A percentile compares a stretch with the other conserved stretches of the same genome.
Conservation (phyloP, 35 echinoderm and acorn worm species). For the Lytechinus pictus region DNA sequence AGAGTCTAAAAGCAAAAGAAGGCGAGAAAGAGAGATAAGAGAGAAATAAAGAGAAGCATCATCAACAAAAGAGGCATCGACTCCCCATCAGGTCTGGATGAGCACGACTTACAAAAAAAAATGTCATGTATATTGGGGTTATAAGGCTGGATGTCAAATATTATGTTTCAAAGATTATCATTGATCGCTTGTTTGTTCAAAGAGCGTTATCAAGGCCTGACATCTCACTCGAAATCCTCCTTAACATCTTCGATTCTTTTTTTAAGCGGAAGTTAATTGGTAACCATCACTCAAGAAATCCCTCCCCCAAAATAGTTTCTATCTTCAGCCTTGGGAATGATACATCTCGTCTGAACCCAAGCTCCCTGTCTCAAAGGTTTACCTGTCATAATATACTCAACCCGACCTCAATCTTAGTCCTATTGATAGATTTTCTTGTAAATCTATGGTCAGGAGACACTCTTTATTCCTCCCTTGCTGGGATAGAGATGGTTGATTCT, state of each 20-base stretch:
- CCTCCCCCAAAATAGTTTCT: not conserved
- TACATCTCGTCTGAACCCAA: not conserved
- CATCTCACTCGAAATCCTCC: not conserved
- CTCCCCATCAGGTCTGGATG: not conserved
- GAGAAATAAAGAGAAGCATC: too few relatives aligned
- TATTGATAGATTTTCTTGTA: not conserved
- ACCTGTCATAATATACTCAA: not conserved
- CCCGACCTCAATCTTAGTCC: not conserved
- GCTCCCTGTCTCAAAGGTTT: not conserved
- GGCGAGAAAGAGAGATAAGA: too few relatives aligned
- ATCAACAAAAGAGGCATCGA: not conserved
- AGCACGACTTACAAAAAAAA: not conserved
- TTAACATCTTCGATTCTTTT: not conserved
- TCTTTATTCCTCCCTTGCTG: not conserved
- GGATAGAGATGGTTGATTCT: not conserved
- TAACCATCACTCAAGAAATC: constrained; percentile 2
- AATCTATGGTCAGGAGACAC: not conserved
- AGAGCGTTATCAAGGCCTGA: not conserved
- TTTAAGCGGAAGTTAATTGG: constrained; percentile 12
- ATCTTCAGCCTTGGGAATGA: not conserved
- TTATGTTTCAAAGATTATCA: not conserved
- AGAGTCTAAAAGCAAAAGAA: too few relatives aligned
- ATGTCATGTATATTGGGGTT: not conserved
- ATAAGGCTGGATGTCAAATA: not conserved
- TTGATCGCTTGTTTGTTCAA: not conserved